A percentile compares a stretch with the other conserved stretches of the same genome.
Conservation (phyloP, 2,888 invertebrate species). For the Amiota mariae region DNA sequence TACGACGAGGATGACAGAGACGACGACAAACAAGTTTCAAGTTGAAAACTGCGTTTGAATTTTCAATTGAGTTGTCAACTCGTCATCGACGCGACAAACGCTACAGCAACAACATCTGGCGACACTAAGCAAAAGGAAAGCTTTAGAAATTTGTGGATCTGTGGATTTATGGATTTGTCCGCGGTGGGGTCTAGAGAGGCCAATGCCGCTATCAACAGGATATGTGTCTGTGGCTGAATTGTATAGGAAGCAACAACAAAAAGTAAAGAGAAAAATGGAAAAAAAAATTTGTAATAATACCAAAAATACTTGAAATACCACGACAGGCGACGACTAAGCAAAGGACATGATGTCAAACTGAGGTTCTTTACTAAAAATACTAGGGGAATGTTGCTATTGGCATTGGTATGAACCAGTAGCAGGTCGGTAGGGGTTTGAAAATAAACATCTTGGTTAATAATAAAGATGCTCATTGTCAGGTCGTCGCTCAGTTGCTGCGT, state of each 20-base stretch:
- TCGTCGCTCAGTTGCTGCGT: neutral
- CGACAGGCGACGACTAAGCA: constrained; percentile 7
- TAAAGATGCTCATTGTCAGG: constrained; percentile 10
- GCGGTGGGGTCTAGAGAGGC: neutral
- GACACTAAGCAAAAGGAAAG: neutral
- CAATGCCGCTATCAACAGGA: constrained; percentile 17
- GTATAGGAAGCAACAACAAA: neutral
- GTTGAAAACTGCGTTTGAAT: constrained; percentile 28
- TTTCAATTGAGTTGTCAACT: constrained; percentile 38
- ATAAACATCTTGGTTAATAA: constrained; percentile 14
- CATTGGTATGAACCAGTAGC: no score
- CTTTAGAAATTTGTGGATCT: neutral
- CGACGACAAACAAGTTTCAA: constrained; percentile 12
- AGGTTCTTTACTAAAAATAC: no score
- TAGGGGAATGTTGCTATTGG: no score
- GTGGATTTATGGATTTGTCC: constrained; percentile 1
- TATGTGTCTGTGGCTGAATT: no score
- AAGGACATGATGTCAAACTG: no score
- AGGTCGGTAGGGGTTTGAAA: no score
- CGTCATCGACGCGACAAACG: constrained; percentile 16
- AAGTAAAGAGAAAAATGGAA: neutral
- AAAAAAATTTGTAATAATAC: constrained; percentile 23
- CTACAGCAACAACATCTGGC: neutral
- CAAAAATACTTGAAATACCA: constrained; percentile 24
- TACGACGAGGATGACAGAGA: no score